phyloP scores from a whole-genome alignment of 2,797 vertebrate genomes.

The Lepidocolaptes lacrymiger region DNA sequence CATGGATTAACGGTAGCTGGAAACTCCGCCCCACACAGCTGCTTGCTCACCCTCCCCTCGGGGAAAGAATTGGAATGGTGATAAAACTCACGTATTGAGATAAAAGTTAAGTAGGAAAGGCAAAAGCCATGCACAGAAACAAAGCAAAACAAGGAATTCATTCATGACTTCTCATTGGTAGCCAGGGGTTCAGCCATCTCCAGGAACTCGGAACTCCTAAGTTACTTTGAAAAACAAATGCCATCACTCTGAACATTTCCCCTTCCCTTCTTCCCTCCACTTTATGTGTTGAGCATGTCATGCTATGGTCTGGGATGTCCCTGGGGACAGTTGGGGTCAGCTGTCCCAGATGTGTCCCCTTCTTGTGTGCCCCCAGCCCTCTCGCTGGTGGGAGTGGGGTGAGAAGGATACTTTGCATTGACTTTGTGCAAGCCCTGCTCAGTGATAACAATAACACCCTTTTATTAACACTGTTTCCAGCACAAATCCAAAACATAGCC shows the following conservation, averaged over 20 bases:
- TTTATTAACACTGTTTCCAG: not conserved
- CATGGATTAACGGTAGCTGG: not conserved
- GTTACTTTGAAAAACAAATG: not conserved
- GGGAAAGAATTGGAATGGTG: accelerated
- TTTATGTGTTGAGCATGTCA: not conserved
- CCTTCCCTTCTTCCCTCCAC: not conserved
- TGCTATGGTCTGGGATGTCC: not conserved
- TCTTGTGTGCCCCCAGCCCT: not conserved
- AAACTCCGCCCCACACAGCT: not conserved
- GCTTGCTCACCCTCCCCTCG: accelerated
- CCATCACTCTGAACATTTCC: not conserved
- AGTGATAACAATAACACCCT: not conserved
- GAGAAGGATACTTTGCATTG: not conserved
- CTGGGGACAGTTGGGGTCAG: not conserved
- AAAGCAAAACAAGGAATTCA: not conserved
- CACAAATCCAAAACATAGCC: not conserved
- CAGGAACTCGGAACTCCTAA: not conserved
- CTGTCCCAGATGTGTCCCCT: not conserved
- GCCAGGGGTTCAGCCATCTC: not conserved
- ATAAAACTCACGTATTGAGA: not conserved
- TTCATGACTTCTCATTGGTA: not conserved
- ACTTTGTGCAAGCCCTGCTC: not conserved
- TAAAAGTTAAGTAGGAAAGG: not conserved
- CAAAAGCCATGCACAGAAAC: not conserved
- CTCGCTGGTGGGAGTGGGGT: not conserved